Conservation (phyloP, 1,140 invertebrate genomes). For the Anthonomus grandis region DNA sequence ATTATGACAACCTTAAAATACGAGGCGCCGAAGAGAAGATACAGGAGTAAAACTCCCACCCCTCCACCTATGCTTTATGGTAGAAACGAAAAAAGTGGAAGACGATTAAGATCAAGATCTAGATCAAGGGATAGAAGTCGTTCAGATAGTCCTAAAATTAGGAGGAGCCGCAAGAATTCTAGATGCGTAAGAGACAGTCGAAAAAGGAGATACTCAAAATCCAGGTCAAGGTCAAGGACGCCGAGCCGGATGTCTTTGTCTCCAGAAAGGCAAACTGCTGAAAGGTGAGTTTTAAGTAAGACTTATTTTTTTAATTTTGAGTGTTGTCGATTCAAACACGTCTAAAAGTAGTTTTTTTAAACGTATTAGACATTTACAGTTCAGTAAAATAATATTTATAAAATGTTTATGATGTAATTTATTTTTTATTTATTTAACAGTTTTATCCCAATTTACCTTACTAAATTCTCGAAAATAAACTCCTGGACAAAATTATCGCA, state of each 20-base stretch:
- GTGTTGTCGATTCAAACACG: too few relatives aligned
- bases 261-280: constrained; percentile 8
- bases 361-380: too few relatives aligned
- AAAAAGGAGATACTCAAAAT: constrained; percentile 52
- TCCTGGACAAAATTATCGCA: too few relatives aligned
- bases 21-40: constrained; percentile 69
- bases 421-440: too few relatives aligned
- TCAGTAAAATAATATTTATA: too few relatives aligned
- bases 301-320: too few relatives aligned
- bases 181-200: too few relatives aligned
- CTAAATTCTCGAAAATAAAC: too few relatives aligned
- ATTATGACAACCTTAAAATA: constrained; percentile 62
- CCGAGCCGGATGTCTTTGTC: constrained; percentile 40
- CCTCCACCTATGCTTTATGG: constrained; percentile 27
- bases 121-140: constrained; percentile 40
- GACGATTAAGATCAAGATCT: constrained; percentile 42
- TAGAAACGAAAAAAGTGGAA: constrained; percentile 13
- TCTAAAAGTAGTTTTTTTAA: too few relatives aligned
- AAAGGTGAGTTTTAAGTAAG: constrained; percentile 4
- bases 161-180: constrained; percentile 10
- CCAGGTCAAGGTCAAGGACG: constrained; percentile 50
- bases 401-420: too few relatives aligned
- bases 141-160: constrained; percentile 11
- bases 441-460: too few relatives aligned
- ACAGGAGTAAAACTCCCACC: constrained; percentile 58